Evolutionary conservation across 2,888 invertebrate genomes (phyloP).

Genomic region (Diachrysia chrysitis): DNA sequence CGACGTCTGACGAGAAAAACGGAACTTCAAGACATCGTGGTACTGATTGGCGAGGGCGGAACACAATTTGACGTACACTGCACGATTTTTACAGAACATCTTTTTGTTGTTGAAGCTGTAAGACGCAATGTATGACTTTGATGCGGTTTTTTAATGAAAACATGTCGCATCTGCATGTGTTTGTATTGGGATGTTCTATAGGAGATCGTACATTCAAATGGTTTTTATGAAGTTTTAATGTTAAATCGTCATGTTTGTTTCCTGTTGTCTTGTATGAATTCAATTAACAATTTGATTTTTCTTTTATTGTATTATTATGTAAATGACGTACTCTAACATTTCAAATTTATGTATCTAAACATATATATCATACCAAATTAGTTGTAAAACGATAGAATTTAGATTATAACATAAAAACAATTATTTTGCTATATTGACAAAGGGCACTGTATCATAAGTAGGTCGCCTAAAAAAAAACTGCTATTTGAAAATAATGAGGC

Average conservation of each 20-base stretch:
- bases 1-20: constrained; percentile 60
- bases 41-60: constrained; percentile 45
- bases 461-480: constrained; percentile 13
- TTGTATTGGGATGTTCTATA: neutral
- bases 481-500: constrained; percentile 20
- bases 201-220: neutral
- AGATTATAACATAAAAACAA: no score
- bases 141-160: neutral
- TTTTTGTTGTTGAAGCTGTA: neutral
- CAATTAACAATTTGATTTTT: neutral
- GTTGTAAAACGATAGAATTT: no score
- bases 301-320: neutral
- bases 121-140: neutral
- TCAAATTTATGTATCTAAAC: no score
- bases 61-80: constrained; percentile 34
- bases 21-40: constrained; percentile 54
- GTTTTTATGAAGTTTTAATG: neutral
- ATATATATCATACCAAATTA: no score
- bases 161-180: neutral
- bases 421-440: neutral
- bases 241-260: neutral
- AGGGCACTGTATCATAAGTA: neutral
- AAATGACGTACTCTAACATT: no score
- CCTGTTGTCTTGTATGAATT: neutral
- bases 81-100: constrained; percentile 7